phyloP scores from a whole-genome alignment of 2,797 vertebrate genomes.

The Mareca strepera region DNA sequence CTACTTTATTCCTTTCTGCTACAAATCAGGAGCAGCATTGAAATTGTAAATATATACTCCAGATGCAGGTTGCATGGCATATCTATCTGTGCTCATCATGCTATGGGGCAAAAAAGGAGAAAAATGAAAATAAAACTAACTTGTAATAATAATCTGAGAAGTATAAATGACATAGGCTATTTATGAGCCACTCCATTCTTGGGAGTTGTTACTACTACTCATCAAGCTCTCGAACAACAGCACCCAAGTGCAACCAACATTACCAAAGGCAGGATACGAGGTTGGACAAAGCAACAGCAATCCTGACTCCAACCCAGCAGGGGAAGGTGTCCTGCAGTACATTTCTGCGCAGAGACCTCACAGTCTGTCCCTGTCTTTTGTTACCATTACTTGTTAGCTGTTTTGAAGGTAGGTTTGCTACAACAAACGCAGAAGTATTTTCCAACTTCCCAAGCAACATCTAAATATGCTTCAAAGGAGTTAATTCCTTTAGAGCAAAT shows the following conservation, averaged over 20 bases:
- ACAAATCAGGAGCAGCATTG: background rate
- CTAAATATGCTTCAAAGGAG: background rate
- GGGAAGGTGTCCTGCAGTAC: background rate
- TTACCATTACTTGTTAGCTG: background rate
- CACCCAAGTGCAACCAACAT: background rate
- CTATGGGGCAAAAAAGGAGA: fast-evolving
- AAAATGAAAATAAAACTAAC: background rate
- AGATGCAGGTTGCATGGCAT: background rate
- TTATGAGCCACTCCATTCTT: background rate
- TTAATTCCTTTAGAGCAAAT: background rate
- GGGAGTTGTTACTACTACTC: background rate
- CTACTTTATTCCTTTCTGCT: background rate
- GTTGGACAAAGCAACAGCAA: background rate
- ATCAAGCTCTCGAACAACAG: background rate
- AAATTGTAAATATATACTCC: background rate
- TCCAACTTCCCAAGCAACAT: background rate
- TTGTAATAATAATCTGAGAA: background rate
- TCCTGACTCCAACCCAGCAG: background rate
- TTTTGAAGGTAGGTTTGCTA: background rate
- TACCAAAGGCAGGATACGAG: background rate
- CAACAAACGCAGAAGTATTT: background rate
- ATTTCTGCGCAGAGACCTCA: fast-evolving
- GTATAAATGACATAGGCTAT: background rate
- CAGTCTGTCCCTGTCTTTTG: background rate
- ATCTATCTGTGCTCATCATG: background rate